Evolutionary conservation across 1,140 invertebrate genomes (phyloP).

Genomic region (Caenorhabditis briggsae): DNA sequence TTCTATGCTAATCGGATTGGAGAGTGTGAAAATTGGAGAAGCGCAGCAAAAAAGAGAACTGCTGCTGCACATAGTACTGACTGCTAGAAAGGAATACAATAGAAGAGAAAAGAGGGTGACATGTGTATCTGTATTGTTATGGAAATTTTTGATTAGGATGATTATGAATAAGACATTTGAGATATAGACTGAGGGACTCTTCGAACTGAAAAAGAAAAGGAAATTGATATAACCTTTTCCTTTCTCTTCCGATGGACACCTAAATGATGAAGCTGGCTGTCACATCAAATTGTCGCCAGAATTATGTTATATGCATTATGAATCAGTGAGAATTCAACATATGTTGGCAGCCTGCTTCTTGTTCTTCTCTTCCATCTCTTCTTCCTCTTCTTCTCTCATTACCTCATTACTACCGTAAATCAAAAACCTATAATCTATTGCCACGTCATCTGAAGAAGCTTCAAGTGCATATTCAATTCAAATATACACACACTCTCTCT

Average conservation of each 20-base stretch:
- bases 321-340: conserved; percentile 55
- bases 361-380: background rate
- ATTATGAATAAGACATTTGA: conserved; percentile 33
- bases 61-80: conserved; percentile 37
- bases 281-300: conserved; percentile 56
- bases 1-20: conserved; percentile 32
- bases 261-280: conserved; percentile 35
- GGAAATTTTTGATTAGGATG: conserved; percentile 25
- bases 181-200: background rate
- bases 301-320: conserved; percentile 56
- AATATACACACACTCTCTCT: no score
- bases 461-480: background rate
- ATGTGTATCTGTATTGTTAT: conserved; percentile 39
- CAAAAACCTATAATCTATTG: conserved; percentile 45
- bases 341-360: conserved; percentile 45
- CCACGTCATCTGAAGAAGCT: conserved; percentile 26
- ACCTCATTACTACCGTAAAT: conserved; percentile 56
- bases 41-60: background rate
- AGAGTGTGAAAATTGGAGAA: conserved; percentile 22
- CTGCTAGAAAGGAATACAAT: conserved; percentile 19
- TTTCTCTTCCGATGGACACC: background rate
- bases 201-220: background rate
- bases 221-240: conserved; percentile 21
- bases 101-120: background rate
- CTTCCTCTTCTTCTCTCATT: background rate